Evolutionary conservation across 2,888 invertebrate species (phyloP), one percentile per base, ranked within the genome.

Genomic region (Notocelia uddmanniana): DNA sequence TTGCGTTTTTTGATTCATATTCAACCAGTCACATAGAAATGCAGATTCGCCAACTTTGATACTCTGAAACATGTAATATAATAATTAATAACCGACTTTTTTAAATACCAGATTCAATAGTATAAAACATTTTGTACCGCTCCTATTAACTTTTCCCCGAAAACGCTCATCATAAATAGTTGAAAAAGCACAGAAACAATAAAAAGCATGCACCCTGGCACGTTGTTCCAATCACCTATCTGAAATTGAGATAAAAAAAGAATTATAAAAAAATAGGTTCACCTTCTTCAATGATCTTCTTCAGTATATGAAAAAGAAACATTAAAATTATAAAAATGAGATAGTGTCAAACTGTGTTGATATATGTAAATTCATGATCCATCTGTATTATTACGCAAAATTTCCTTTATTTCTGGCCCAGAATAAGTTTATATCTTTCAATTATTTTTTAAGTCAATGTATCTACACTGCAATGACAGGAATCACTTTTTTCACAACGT

Each of bases 111-210:
- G 0, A 41, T 41, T 23, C 15, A 45, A 6, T 34, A 18, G 10
- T 57, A 10, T n/a, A 57, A 18, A 58, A 9, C 11, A 50, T 50
- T 68, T 31, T 15, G 48, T 77, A 79, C 79, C 76, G 78, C 77
- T 57, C 73, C 60, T 8, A 78, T 77, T 13, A 80, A 9, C 18
- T 78, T 78, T 76, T 81, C 81, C 0, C 81, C 81, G 57, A 80
- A 80, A 19, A 79, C 58, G 62, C 80, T 81, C 77, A 80, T 80
- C 58, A 81, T 68, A 3, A 78, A 74, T 73, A 81, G 78, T 68
- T 80, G 81, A 23, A 81, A 67, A 1, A 81, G 58, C 13, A 79
- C 78, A 0, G 80, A 79, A 3, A 71, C 5, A 0, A 81, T 66
- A 34, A 81, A 81, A 18, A 81, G 60, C 9, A 78, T 31, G 21